Evolutionary conservation across 2,797 vertebrate genomes (phyloP).

Genomic region (Fringilla coelebs): DNA sequence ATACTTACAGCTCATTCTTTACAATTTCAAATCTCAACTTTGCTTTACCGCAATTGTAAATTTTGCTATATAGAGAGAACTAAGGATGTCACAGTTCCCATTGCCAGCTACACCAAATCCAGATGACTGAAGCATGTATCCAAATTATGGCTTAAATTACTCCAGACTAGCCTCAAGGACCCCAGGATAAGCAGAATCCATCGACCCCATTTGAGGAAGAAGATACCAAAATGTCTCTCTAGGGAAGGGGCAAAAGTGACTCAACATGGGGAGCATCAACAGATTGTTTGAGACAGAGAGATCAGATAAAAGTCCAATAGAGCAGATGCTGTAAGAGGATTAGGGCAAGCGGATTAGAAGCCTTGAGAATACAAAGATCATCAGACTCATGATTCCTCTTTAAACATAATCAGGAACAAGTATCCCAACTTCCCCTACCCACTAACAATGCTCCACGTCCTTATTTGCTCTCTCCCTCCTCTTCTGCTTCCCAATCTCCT

Average conservation of each 20-base stretch:
- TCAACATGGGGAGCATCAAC: background rate
- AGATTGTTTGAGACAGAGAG: slow-evolving; percentile 54
- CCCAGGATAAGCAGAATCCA: background rate
- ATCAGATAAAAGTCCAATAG: slow-evolving; percentile 67
- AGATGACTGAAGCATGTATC: background rate
- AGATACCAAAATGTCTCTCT: background rate
- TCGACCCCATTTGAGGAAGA: background rate
- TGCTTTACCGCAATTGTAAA: background rate
- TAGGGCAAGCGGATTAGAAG: slow-evolving; percentile 68
- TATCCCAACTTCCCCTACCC: background rate
- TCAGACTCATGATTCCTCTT: slow-evolving; percentile 53
- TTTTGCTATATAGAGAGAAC: background rate
- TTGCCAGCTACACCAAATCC: background rate
- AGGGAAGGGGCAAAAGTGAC: slow-evolving; percentile 14
- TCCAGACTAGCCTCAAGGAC: background rate
- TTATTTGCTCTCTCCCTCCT: slow-evolving; percentile 14
- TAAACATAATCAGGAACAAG: slow-evolving; percentile 56
- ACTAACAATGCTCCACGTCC: background rate
- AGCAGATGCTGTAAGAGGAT: slow-evolving; percentile 72
- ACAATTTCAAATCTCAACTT: background rate
- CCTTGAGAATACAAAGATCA: slow-evolving; percentile 56
- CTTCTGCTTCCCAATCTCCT: background rate
- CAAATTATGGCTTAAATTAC: background rate
- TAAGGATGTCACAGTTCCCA: background rate
- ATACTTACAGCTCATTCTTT: background rate